Conservation (phyloP, 2,797 vertebrate genomes). For the Parotocinclus haroldoi region DNA sequence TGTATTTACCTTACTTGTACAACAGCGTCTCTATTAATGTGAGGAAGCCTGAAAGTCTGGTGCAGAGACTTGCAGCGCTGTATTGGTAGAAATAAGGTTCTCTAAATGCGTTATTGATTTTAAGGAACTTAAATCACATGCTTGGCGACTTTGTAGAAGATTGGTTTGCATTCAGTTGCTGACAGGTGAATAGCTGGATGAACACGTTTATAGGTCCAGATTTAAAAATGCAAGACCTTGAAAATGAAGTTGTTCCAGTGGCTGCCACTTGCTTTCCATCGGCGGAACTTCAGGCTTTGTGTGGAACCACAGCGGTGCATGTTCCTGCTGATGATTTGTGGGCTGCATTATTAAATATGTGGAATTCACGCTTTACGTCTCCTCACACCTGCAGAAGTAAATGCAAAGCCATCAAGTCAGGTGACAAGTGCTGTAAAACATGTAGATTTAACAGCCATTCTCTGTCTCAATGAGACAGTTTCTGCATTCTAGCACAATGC, state of each 20-base stretch:
- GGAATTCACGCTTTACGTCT: constrained; percentile 40
- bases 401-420: constrained; percentile 43
- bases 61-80: neutral
- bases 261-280: constrained; percentile 25
- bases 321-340: constrained; percentile 40
- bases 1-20: too few species aligned
- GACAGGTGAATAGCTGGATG: constrained; percentile 19
- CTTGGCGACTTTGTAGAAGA: constrained; percentile 17
- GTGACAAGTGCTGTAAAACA: constrained; percentile 52
- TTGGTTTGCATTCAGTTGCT: constrained; percentile 17
- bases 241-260: constrained; percentile 45
- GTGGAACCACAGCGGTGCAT: neutral
- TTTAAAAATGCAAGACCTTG: constrained; percentile 22
- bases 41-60: constrained; percentile 3
- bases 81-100: constrained; percentile 7
- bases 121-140: constrained; percentile 22
- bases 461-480: constrained; percentile 40
- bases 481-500: constrained; percentile 31
- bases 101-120: constrained; percentile 25
- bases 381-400: constrained; percentile 40
- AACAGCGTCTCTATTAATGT: neutral
- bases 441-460: constrained; percentile 44
- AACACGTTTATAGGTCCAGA: constrained; percentile 7
- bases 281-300: constrained; percentile 17
- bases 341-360: constrained; percentile 45